These are phyloP conservation scores for Callinectes sapidus DNA, from an alignment of 2,888 invertebrate species.

Conservation along the genomic window DNA sequence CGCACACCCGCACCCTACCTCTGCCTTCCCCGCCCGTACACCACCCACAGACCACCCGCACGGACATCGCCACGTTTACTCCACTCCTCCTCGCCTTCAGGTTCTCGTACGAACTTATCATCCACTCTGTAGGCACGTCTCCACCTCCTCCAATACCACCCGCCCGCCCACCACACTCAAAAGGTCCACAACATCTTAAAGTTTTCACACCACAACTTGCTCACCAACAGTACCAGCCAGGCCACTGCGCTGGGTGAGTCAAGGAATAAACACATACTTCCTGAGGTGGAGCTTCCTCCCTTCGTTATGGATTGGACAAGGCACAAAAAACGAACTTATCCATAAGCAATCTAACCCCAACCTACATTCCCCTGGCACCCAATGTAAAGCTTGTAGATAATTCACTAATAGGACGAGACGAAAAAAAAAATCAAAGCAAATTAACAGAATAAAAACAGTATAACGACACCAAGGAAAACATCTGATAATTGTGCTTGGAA, in stretches of 20 bases:
- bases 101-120: conserved; percentile 18
- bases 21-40: not conserved
- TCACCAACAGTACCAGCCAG: not conserved
- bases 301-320: not conserved
- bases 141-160: not conserved
- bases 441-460: not conserved
- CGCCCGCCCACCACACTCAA: conserved; percentile 3
- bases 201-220: not conserved
- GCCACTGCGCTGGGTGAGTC: not conserved
- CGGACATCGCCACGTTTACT: conserved; percentile 25
- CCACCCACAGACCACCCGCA: not conserved
- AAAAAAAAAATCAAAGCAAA: conserved; percentile 6
- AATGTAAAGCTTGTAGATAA: conserved; percentile 11
- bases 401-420: conserved; percentile 21
- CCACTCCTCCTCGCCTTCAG: conserved; percentile 13
- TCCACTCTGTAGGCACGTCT: conserved; percentile 11
- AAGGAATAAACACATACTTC: not conserved
- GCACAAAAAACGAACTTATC: not conserved
- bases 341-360: conserved; percentile 25
- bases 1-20: not conserved
- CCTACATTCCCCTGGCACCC: conserved; percentile 31
- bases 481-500: not conserved
- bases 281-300: not conserved
- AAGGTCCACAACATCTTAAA: not conserved
- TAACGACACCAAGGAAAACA: not conserved